phyloP scores from a whole-genome alignment of 1,140 invertebrate species.

The Lysiphlebus fabarum region DNA sequence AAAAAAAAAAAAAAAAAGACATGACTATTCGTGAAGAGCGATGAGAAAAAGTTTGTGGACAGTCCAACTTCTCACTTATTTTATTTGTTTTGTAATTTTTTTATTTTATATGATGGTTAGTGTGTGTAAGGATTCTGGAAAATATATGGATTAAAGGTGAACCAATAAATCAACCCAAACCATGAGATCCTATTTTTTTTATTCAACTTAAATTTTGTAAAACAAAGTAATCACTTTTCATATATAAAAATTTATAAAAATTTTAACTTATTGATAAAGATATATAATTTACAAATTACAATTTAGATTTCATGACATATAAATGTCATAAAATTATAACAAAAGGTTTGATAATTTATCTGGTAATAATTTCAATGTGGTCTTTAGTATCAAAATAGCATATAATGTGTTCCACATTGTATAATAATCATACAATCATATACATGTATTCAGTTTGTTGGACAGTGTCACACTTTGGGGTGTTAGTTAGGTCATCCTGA shows the following conservation, averaged over 20 bases:
- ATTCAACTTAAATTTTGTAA: too few species aligned
- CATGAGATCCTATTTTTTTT: too few species aligned
- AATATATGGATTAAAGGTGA: slow-evolving; percentile 17
- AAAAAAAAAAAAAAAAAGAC: background rate
- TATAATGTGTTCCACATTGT: slow-evolving; percentile 22
- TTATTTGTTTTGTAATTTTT: background rate
- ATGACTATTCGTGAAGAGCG: too few species aligned
- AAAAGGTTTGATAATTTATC: slow-evolving; percentile 8
- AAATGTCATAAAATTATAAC: slow-evolving; percentile 14
- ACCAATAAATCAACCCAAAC: slow-evolving; percentile 15
- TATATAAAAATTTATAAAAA: too few species aligned
- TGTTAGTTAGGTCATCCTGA: background rate
- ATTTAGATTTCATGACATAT: background rate
- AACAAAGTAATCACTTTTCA: too few species aligned
- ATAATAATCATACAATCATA: too few species aligned
- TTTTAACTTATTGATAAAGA: too few species aligned
- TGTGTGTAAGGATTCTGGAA: slow-evolving; percentile 1
- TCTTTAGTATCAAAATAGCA: slow-evolving; percentile 17
- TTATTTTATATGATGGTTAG: background rate
- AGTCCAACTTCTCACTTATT: background rate
- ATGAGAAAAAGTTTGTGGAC: background rate
- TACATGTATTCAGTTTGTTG: background rate
- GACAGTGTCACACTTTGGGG: background rate
- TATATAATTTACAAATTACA: too few species aligned
- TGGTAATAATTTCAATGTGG: slow-evolving; percentile 14